phyloP scores from a whole-genome alignment of 2,888 invertebrate species.

The Smittia aterrima region DNA sequence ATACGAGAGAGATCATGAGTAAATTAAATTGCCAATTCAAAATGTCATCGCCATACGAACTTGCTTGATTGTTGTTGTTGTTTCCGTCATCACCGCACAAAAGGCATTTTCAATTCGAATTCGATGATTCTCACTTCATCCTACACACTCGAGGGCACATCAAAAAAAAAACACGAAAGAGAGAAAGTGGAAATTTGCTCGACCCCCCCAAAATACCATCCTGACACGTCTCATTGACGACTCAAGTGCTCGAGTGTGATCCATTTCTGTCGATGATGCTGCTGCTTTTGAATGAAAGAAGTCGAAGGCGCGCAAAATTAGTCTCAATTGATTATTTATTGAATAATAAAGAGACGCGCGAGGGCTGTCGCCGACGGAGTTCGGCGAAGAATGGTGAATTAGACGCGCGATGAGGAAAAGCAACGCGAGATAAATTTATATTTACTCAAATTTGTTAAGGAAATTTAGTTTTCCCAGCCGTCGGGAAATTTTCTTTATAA shows the following conservation, averaged over 20 bases:
- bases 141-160: background rate
- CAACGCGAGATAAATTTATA: background rate
- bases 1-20: constrained; percentile 20
- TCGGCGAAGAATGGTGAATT: background rate
- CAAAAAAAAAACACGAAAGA: background rate
- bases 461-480: too few relatives aligned
- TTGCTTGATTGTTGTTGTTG: background rate
- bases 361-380: background rate
- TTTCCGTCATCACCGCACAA: constrained; percentile 1
- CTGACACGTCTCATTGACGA: background rate
- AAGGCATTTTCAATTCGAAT: constrained; percentile 6
- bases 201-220: too few relatives aligned
- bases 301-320: constrained; percentile 19
- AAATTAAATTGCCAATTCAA: constrained; percentile 39
- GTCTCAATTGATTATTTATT: constrained; percentile 35
- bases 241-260: constrained; percentile 14
- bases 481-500: too few relatives aligned
- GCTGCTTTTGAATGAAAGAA: background rate
- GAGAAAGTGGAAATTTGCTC: background rate
- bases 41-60: constrained; percentile 2
- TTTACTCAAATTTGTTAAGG: too few relatives aligned
- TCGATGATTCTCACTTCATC: constrained; percentile 4
- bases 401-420: background rate
- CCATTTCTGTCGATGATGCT: background rate
- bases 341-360: constrained; percentile 11